Evolutionary conservation across 2,888 invertebrate genomes (phyloP).

Genomic region (Prenolepis imparis): DNA sequence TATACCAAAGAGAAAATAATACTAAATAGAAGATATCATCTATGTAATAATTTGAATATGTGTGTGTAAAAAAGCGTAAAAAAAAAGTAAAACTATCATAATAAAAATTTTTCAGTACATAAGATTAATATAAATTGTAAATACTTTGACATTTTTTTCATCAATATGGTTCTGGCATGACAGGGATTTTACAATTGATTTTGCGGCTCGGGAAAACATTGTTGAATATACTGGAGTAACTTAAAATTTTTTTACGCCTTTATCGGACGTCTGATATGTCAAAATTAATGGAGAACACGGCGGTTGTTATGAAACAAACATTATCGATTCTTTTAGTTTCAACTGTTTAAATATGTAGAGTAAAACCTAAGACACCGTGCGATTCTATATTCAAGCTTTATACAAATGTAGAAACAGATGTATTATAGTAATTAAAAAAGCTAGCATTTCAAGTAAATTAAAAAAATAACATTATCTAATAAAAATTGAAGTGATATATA

Average conservation of each 20-base stretch:
- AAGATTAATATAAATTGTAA: conserved; percentile 12
- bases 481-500: neutral
- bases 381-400: neutral
- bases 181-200: conserved; percentile 78
- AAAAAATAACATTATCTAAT: neutral
- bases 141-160: conserved; percentile 75
- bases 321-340: conserved; percentile 32
- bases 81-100: neutral
- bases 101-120: neutral
- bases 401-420: neutral
- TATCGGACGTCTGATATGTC: conserved; percentile 73
- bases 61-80: neutral
- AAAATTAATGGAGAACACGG: conserved; percentile 71
- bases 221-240: conserved; percentile 68
- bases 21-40: neutral
- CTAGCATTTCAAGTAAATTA: neutral
- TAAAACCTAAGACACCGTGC: neutral
- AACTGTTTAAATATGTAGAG: conserved; percentile 20
- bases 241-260: conserved; percentile 77
- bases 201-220: conserved; percentile 82
- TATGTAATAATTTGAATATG: neutral
- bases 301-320: conserved; percentile 60
- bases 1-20: neutral
- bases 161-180: conserved; percentile 71
- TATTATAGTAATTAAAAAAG: neutral